Percentiles rank a stretch among this genome's conserved stretches.
Evolutionary conservation across 2,797 vertebrate species (phyloP).

Genomic region (Prionace glauca): DNA sequence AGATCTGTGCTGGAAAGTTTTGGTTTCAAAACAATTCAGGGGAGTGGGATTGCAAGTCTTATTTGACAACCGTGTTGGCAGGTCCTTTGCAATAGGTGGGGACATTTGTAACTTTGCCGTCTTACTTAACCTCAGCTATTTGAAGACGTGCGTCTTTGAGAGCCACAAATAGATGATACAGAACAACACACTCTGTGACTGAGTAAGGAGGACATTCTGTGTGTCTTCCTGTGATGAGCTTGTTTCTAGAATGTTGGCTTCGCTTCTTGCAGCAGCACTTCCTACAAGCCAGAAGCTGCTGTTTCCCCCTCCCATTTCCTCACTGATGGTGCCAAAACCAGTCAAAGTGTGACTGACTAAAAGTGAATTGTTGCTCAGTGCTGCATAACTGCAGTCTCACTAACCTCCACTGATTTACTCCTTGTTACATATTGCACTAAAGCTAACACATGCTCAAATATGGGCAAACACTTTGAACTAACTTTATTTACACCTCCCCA

Average conservation of each 20-base stretch:
- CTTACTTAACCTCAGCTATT: background rate
- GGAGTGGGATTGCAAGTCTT: background rate
- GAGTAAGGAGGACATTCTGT: background rate
- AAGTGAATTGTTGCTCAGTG: slow-evolving; percentile 5
- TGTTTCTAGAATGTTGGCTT: background rate
- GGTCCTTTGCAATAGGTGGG: background rate
- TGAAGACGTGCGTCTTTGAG: background rate
- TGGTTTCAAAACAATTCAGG: background rate
- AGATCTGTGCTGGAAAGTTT: background rate
- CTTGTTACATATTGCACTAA: background rate
- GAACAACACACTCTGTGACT: background rate
- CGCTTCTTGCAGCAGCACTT: background rate
- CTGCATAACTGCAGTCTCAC: background rate
- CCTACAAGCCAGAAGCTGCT: background rate
- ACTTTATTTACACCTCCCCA: too few species aligned
- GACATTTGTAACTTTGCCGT: background rate
- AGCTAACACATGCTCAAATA: too few species aligned
- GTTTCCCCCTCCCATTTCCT: background rate
- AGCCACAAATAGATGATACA: background rate
- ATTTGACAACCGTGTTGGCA: background rate
- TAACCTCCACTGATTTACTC: background rate
- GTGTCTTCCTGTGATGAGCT: background rate
- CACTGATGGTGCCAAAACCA: background rate
- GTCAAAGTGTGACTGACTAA: background rate
- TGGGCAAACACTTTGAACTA: too few species aligned